A percentile compares a stretch with the other conserved stretches of the same genome.
Evolutionary conservation across 2,888 invertebrate genomes (phyloP).

Genomic region (Clunio marinus): DNA sequence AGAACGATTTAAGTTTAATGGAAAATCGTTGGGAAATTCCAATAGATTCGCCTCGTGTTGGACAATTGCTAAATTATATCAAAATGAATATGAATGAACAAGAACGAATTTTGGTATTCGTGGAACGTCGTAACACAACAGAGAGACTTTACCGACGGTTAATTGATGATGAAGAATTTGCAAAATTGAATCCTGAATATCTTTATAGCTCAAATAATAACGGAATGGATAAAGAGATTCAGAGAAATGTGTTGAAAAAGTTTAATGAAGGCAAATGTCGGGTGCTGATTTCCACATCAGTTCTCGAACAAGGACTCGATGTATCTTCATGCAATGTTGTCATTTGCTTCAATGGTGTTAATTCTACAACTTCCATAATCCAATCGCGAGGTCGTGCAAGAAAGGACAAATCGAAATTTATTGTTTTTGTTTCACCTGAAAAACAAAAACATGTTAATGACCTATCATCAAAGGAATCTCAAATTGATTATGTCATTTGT

Average conservation of each 20-base stretch:
- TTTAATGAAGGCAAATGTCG: not conserved
- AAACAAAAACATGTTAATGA: not conserved
- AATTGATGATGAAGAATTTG: not conserved
- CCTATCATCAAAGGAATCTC: not conserved
- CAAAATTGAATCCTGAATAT: constrained; percentile 4
- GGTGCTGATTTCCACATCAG: not conserved
- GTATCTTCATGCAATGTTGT: constrained; percentile 2
- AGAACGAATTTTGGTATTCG: constrained; percentile 9
- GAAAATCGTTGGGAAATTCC: not conserved
- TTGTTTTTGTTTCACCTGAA: not conserved
- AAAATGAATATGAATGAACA: not conserved
- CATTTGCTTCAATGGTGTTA: constrained; percentile 1
- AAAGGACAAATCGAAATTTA: not conserved
- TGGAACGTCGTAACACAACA: not conserved
- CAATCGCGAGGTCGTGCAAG: constrained; percentile 10
- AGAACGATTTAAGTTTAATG: no score
- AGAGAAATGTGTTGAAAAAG: not conserved
- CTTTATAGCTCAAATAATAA: not conserved
- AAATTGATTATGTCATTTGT: not conserved
- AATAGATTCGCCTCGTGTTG: not conserved
- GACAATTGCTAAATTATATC: not conserved
- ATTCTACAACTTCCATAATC: not conserved
- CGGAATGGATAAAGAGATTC: not conserved
- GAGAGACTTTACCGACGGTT: not conserved
- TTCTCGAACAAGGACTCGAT: constrained; percentile 15